Base-by-base conservation (phyloP, 2,113 vertebrate genomes). In the Eclectus roratus region DNA sequence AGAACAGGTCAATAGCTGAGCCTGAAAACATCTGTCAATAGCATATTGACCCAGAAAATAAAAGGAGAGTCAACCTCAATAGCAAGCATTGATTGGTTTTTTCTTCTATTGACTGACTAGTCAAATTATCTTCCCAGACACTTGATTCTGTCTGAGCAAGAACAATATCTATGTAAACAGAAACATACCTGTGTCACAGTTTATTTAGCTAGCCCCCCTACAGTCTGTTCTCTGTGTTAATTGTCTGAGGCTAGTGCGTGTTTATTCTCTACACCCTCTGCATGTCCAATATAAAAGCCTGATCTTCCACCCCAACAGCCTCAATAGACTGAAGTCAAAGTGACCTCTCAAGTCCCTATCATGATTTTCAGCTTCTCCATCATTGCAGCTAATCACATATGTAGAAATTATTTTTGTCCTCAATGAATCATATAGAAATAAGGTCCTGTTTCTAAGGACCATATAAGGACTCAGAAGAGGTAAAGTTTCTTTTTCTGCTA, bases 31-130 rank as follows among this genome's bases (percentile, higher is more conserved):
- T 35, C 17, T 47, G 6, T 66, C 33, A 66, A 21, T 14, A 92
- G 3, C 10, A 6, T 33, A 79, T 28, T 61, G 58, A 69, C 15
- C 19, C 35, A 66, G 31, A 28, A 92, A 63, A 14, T 39, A 39
- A 83, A 85, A 83, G 49, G 2, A 58, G 5, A 41, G 19, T 58
- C 33, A 50, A 8, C 5, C 27, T 65, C 37, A 66, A 21, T 2
- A 73, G 50, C 20, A 10, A 28, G 8, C 28, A 46, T 17, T 74
- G 33, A 29, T 3, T 70, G 9, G 0, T 0, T 6, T 56, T 71
- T 66, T 63, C 31, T 58, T 33, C 44, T 69, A 1, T 52, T 64
- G 44, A 47, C 49, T 76, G n/a, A 61, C 27, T 71, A 52, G 13
- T 81, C 8, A 78, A 70, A 64, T 25, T 53, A 13, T 15, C 33